Evolutionary conservation across 2,888 invertebrate genomes (phyloP), one percentile per base, ranked within the genome.

Genomic region (Caradrina clavipalpis): DNA sequence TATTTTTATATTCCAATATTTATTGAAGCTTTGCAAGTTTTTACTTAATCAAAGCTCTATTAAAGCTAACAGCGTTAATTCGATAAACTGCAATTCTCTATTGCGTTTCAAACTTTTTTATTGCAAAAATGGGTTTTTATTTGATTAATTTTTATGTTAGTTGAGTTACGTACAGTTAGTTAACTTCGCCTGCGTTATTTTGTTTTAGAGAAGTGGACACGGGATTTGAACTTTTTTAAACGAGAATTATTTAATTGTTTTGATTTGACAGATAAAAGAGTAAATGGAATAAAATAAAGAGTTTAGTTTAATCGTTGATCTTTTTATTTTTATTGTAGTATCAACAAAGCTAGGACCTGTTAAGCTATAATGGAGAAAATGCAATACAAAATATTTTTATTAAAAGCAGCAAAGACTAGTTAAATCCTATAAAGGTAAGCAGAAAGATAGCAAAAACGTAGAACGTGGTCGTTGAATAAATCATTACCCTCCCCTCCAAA

Each of bases 121-220:
- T 45, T 22, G 10, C 26, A n/a, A 51, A 66, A 72, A 47, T 66
- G 13, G 26, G 39, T 51, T n/a, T 53, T 55, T 19, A 73, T 59
- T 62, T 42, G 19, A 59, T 62, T 73, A 22, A 73, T 54, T 53
- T 78, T 50, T 39, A 7, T 54, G 45, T 58, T 69, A 21, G 10
- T 62, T 49, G 13, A 51, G 21, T 60, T n/a, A 63, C n/a, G 19
- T 4, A 15, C 26, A n/a, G 49, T 60, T 49, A 39, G 22, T 60
- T 49, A 39, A 19, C 45, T 17, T 45, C 17, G 45, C 5, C 17
- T 17, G n/a, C 31, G 8, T 4, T 47, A 11, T 35, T 63, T 55
- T 47, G 35, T 59, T 50, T 17, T 22, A n/a, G 17, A 31, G 31
- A n/a, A 31, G 13, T 55, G 17, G 17, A 55, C 17, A 31, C 11